Percentiles rank a stretch among this genome's conserved stretches.
phyloP scores from a whole-genome alignment of 2,113 vertebrate genomes.

The Ammodytes dubius region DNA sequence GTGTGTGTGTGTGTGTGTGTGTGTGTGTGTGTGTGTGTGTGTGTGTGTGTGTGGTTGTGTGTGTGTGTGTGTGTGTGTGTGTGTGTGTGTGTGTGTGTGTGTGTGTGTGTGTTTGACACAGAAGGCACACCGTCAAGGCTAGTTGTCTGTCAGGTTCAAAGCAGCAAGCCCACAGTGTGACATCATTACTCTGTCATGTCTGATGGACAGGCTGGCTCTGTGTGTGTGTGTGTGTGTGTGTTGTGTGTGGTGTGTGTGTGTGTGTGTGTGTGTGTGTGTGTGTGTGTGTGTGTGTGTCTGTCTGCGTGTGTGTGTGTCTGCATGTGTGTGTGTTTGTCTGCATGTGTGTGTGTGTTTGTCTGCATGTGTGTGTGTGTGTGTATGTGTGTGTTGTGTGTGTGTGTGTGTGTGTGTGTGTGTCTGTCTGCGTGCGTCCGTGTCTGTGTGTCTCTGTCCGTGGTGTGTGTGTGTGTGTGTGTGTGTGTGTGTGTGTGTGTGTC shows the following conservation, averaged over 20 bases:
- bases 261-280: conserved; percentile 10
- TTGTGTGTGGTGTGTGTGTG: conserved; percentile 21
- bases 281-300: conserved; percentile 14
- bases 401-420: conserved; percentile 20
- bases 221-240: conserved; percentile 20
- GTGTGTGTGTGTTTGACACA: conserved; percentile 13
- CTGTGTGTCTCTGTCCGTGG: background rate
- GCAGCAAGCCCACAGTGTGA: background rate
- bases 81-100: background rate
- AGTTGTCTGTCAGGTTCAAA: conserved; percentile 26
- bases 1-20: background rate
- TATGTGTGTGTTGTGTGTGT: too few relatives aligned
- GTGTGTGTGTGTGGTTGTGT: conserved; percentile 15
- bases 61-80: background rate
- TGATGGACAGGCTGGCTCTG: conserved; percentile 24
- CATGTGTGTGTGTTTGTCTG: background rate
- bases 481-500: too few relatives aligned
- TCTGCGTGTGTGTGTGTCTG: conserved; percentile 31
- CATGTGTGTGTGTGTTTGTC: too few relatives aligned
- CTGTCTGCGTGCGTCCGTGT: too few relatives aligned
- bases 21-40: background rate
- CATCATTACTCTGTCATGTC: conserved; percentile 38
- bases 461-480: too few relatives aligned
- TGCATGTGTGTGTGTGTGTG: too few relatives aligned
- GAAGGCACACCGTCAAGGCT: background rate